Evolutionary conservation across 2,888 invertebrate species (phyloP), one percentile per base, ranked within the genome.

Genomic region (Athalia circularis): DNA sequence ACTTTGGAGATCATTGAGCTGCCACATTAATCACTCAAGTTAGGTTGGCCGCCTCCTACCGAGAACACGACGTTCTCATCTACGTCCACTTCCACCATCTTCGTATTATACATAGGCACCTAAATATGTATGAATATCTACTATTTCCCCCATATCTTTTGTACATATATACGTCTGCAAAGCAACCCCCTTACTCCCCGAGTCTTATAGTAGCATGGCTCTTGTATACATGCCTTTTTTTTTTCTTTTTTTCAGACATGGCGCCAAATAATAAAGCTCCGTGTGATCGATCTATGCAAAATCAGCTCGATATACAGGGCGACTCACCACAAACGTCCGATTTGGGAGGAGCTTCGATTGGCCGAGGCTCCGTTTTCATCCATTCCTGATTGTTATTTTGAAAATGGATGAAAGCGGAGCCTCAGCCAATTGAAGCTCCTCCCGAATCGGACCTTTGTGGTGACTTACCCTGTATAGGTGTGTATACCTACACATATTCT

Each of bases 11-110:
- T 82, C 82, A 81, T 82, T 81, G 83, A 80, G 80, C 76, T 82
- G 81, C 79, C 80, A 82, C 83, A 84, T 84, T 83, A 83, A 84
- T 84, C 84, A 83, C 81, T 81, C 74, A 72, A 72, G 59, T 57
- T 59, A 47, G 54, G 43, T 52, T 76, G 78, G 72, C 79, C 74
- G 68, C 29, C 29, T 47, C 47, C 48, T 54, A 43, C 68, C 52
- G 68, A 54, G 68, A 68, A 54, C 50, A 52, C 11, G 13, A 50
- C 67, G 9, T 11, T 9, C 52, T 50, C 43, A 52, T 7, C 43
- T 29, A 64, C n/a, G 29, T 52, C 8, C 47, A 54, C 43, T 0
- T 11, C 52, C 29, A 29, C 29, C 29, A 29, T 29, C 29, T 29
- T 29, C 29, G 29, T 29, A 29, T 29, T 29, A 29, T 29, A 29